Conservation (phyloP, 1,140 invertebrate species). For the Pygmarrhopalites habei region DNA sequence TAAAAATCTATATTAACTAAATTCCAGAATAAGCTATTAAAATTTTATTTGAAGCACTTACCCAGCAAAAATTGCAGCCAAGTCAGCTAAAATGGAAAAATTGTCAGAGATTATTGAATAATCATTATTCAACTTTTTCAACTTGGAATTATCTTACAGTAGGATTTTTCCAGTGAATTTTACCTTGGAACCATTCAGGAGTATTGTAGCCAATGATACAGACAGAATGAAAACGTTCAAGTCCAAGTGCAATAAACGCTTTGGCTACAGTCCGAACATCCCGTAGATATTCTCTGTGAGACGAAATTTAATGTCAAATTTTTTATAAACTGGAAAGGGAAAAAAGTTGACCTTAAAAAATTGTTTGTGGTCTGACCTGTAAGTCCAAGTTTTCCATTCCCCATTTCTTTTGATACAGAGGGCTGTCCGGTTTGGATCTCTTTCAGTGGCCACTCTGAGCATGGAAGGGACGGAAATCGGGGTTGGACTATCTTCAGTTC, state of each 20-base stretch:
- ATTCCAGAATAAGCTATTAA: no score
- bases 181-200: conserved; percentile 81
- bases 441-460: conserved; percentile 55
- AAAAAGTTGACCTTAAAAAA: no score
- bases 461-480: conserved; percentile 71
- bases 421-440: conserved; percentile 62
- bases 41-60: no score
- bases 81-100: no score
- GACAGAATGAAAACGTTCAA: conserved; percentile 71
- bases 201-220: conserved; percentile 86
- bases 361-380: conserved; percentile 53
- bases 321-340: no score
- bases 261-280: conserved; percentile 69
- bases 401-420: conserved; percentile 55
- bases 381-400: conserved; percentile 59
- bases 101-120: no score
- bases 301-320: background rate
- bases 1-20: no score
- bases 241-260: conserved; percentile 76
- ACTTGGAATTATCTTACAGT: conserved; percentile 37
- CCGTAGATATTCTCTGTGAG: conserved; percentile 63
- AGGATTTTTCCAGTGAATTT: conserved; percentile 57
- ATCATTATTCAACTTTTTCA: no score
- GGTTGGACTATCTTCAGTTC: no score
- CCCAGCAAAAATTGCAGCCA: conserved; percentile 51